Evolutionary conservation across 2,113 vertebrate species (phyloP).

Genomic region (Cyprinodon tularosa): DNA sequence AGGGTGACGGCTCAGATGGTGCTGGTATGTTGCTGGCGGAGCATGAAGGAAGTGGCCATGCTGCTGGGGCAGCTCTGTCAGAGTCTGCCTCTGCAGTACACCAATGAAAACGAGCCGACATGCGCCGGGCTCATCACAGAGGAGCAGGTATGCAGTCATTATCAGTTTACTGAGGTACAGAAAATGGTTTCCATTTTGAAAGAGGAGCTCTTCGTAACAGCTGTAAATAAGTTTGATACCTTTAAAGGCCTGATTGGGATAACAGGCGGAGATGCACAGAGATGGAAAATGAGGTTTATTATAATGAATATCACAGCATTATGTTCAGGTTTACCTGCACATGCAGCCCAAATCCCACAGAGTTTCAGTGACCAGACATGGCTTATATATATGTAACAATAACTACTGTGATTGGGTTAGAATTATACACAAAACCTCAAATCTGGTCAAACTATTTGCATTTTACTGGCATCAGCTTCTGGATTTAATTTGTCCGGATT

Average conservation of each 20-base stretch:
- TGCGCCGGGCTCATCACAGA: slow-evolving; percentile 81
- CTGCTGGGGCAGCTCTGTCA: slow-evolving; percentile 91
- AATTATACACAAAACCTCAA: no score
- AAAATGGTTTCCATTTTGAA: no score
- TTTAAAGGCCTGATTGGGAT: no score
- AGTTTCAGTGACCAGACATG: no score
- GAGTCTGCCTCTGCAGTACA: slow-evolving; percentile 80
- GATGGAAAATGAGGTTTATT: background rate
- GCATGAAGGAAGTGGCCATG: slow-evolving; percentile 96
- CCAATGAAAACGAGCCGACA: slow-evolving; percentile 28
- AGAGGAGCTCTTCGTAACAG: no score
- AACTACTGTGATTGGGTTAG: no score
- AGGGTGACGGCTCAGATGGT: slow-evolving; percentile 96
- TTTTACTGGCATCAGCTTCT: no score
- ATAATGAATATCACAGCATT: background rate
- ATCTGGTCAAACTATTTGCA: no score
- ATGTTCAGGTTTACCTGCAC: background rate
- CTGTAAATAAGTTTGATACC: no score
- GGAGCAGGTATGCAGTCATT: slow-evolving; percentile 83
- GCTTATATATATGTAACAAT: no score
- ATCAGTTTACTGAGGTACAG: background rate
- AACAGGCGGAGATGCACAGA: no score
- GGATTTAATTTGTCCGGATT: no score
- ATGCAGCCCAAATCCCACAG: background rate
- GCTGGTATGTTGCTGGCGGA: slow-evolving; percentile 96